Evolutionary conservation across 92 coral and sea anemone genomes (phyloP), one percentile per base, ranked within the genome.

Genomic region (Zoanthus sansibaricus): DNA sequence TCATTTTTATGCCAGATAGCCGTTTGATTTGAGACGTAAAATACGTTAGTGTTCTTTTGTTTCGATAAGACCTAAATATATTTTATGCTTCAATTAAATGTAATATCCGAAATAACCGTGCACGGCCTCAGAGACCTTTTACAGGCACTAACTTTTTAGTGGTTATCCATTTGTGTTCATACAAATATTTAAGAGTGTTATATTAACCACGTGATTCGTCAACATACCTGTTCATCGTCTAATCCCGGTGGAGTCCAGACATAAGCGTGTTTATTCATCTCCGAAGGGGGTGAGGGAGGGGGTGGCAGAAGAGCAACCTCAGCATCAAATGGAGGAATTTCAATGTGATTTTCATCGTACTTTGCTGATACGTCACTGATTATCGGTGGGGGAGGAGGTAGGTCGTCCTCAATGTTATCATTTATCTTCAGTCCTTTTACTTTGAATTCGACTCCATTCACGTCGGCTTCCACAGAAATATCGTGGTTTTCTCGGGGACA

Each of bases 401-500:
- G 61, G 54, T 88, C 90, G 5, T 92, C 93, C 73, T 84, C 84
- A 51, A 86, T 77, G 31, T 47, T 75, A 47, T 92, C 78, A 76
- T 90, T 90, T 31, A 94, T 86, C 55, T 94, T 93, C 7, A 94
- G 90, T 2, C 96, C 96, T 48, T 90, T 88, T 21, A 94, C 79
- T 87, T 94, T 90, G 82, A 94, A 89, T 85, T 94, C 93, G 33
- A 94, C 88, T 21, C 93, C 96, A 46, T 92, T 94, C 61, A 92
- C 71, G 44, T 93, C 96, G 11, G 67, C 71, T 44, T 94, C 94
- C 12, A 87, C 76, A 17, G 92, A 76, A 52, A 95, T 68, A 82
- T 97, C 98, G 87, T 97, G 99, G 77, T 92, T 93, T 88, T 97
- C 99, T 56, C 97, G 93, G 13, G 99, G 99, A 70, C 99, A 97